phyloP scores from a whole-genome alignment of 2,797 vertebrate genomes.

The Brotula barbata region DNA sequence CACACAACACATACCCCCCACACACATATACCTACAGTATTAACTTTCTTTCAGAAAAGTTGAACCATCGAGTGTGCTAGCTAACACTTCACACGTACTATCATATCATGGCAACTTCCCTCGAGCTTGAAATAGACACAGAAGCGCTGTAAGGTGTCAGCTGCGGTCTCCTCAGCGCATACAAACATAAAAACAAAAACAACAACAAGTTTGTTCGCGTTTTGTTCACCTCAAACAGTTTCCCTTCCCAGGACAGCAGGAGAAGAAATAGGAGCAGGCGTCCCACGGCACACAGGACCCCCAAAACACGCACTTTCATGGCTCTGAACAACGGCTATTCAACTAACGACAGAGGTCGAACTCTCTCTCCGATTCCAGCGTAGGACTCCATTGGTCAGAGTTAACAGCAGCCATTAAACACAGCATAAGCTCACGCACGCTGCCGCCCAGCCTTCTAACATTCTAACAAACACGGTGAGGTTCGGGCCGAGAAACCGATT shows the following conservation, averaged over 20 bases:
- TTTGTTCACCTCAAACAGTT: slow-evolving; percentile 66
- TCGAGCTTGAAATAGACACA: slow-evolving; percentile 65
- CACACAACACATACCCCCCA: slow-evolving; percentile 10
- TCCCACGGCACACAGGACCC: slow-evolving; percentile 50
- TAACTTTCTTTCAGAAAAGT: slow-evolving; percentile 37
- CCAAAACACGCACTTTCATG: slow-evolving; percentile 36
- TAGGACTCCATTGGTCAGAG: slow-evolving; percentile 34
- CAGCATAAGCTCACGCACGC: neutral
- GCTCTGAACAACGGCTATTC: slow-evolving; percentile 39
- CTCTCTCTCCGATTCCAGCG: slow-evolving; percentile 46
- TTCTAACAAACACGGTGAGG: neutral
- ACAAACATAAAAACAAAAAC: slow-evolving; percentile 21
- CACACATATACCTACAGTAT: slow-evolving; percentile 22
- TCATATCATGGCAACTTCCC: slow-evolving; percentile 54
- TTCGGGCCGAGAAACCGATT: neutral
- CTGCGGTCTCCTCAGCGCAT: slow-evolving; percentile 24
- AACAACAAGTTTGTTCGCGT: slow-evolving; percentile 5
- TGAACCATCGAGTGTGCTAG: slow-evolving; percentile 1
- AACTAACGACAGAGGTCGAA: slow-evolving; percentile 65
- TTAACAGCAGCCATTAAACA: slow-evolving; percentile 2
- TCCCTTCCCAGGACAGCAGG: slow-evolving; percentile 60
- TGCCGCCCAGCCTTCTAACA: too few species aligned
- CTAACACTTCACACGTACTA: slow-evolving; percentile 27
- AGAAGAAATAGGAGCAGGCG: slow-evolving; percentile 60
- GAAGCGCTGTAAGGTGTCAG: slow-evolving; percentile 29